Evolutionary conservation across 2,797 vertebrate genomes (phyloP), one percentile per base, ranked within the genome.

Genomic region (Odontamblyopus rebecca): DNA sequence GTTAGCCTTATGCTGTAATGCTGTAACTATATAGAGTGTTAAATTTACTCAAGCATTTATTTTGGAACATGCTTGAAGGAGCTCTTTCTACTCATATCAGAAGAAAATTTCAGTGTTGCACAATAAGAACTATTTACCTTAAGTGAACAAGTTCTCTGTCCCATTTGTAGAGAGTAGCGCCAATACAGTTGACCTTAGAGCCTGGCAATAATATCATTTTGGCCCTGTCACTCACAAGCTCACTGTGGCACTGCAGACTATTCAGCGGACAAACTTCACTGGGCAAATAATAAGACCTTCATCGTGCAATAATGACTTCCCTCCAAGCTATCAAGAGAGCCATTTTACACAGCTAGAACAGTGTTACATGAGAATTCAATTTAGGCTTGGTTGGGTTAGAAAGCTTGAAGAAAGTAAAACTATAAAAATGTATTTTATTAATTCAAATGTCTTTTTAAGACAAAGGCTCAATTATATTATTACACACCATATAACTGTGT

Each of bases 121-220:
- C 11, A 38, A 15, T 13, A 41, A 23, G 6, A 41, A 23, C n/a
- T 44, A 23, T 6, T 13, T 64, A 9, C 4, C 12, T 44, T 44
- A 48, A 26, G 13, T 44, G 13, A n/a, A 15, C 19, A 19, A 6
- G 44, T 81, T 56, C 50, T 76, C 50, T 1, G 12, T 48, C 44
- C 44, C 44, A 48, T 48, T 48, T 48, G 3, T 15, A 48, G 65
- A 72, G 74, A 66, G 69, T 76, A 56, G 54, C 2, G 60, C 54
- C 74, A 86, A 69, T 79, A 77, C 66, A 60, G 69, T 51, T 78
- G 86, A 85, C 75, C 83, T 82, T 80, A 84, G 73, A 81, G 74
- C 59, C 82, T 68, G 75, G 78, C 86, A 89, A 88, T 82, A 82
- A 85, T 78, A 88, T 89, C 63, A 83, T 87, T 89, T 23, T 88